Evolutionary conservation across 2,888 invertebrate species (phyloP), one percentile per base, ranked within the genome.

Genomic region (Flexamia atlantica): DNA sequence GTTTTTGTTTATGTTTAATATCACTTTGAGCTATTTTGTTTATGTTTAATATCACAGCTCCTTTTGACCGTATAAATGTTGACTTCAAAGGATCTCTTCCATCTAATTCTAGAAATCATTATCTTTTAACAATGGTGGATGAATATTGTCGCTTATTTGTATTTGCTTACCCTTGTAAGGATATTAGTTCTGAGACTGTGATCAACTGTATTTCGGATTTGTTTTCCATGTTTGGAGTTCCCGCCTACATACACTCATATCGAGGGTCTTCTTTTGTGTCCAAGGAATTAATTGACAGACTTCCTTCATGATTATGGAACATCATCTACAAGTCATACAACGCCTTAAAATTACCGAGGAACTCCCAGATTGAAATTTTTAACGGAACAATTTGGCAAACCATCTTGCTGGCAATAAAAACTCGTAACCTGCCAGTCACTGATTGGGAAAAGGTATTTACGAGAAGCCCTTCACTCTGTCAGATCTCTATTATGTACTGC

Each of bases 121-220:
- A 70, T 30, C 14, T 82, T n/a, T 64, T 85, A 28, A 83, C 70
- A 32, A 36, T 85, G 7, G 64, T 85, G 17, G 85, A 83, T 76
- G 84, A 81, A 30, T 85, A 50, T 46, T 83, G 81, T n/a, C 68
- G 87, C n/a, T n/a, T n/a, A n/a, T 87, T 86, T 74, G 80, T 83
- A 9, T 85, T 85, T 74, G 81, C 84, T 14, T 82, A 74, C 32
- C 53, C 82, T 1, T 84, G 83, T 28, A 23, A 80, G 20, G 74
- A 85, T 76, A 60, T 79, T 79, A 81, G 74, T 68, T 42, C 74
- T 46, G 68, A 46, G 14, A 82, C 84, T 64, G 84, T 84, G 20
- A 84, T 72, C 17, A 40, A 28, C 5, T 42, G 42, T 23, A 64
- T 85, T 4, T 36, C 76, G 10, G 42, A 76, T 20, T 28, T 80